phyloP scores from a whole-genome alignment of 2,888 invertebrate species.

The Lithophane semibrunnea region DNA sequence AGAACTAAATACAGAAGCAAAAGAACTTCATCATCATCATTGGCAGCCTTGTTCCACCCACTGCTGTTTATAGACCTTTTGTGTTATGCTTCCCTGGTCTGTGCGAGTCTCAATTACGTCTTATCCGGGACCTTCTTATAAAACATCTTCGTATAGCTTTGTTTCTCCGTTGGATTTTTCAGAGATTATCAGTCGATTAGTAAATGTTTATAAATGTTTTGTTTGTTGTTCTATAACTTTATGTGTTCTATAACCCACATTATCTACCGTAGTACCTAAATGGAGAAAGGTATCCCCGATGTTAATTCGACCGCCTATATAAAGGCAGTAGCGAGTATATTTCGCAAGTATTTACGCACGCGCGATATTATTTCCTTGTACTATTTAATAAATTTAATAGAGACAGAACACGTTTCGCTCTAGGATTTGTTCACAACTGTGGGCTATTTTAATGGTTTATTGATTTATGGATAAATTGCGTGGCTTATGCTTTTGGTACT shows the following conservation, averaged over 20 bases:
- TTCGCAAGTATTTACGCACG: slow-evolving; percentile 51
- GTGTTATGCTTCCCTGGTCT: background rate
- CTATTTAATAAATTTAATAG: slow-evolving; percentile 46
- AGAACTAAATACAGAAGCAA: background rate
- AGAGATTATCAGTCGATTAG: background rate
- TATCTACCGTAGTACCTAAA: background rate
- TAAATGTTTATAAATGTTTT: background rate
- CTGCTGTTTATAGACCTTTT: no score
- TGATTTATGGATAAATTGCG: slow-evolving; percentile 26
- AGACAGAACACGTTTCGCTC: slow-evolving; percentile 44
- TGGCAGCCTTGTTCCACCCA: background rate
- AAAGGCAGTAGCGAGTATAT: slow-evolving; percentile 21
- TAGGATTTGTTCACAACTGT: slow-evolving; percentile 30
- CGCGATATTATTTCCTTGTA: slow-evolving; percentile 51
- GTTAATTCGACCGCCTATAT: slow-evolving; percentile 36
- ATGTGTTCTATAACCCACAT: background rate
- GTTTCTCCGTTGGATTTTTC: background rate
- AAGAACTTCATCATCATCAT: background rate
- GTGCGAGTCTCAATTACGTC: background rate
- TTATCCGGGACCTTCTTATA: background rate
- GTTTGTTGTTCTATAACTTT: background rate
- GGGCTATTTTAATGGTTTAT: slow-evolving; percentile 10
- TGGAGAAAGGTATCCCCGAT: slow-evolving; percentile 36
- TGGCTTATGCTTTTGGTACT: background rate
- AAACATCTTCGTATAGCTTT: background rate